Evolutionary conservation across 2,888 invertebrate species (phyloP).

Genomic region (Eretmocerus hayati): DNA sequence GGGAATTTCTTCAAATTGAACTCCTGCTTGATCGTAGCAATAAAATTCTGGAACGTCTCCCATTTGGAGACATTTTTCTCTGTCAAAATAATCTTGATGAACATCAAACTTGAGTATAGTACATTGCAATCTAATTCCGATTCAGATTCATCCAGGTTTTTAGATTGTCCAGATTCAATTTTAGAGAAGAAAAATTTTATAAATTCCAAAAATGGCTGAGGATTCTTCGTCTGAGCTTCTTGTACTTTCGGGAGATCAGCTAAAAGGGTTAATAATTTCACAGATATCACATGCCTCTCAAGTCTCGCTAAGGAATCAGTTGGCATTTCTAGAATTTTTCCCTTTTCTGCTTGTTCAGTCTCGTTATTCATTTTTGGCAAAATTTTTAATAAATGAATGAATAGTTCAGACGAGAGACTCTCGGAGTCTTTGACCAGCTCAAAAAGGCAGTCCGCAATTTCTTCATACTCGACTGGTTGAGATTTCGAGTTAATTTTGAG

Average conservation of each 20-base stretch:
- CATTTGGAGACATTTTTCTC: conserved; percentile 32
- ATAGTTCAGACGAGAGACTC: conserved; percentile 37
- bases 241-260: conserved; percentile 39
- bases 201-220: conserved; percentile 39
- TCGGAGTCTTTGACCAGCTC: conserved; percentile 37
- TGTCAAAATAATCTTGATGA: conserved; percentile 41
- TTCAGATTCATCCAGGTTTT: conserved; percentile 7
- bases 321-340: conserved; percentile 25
- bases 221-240: conserved; percentile 38
- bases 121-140: conserved; percentile 32
- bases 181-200: conserved; percentile 39
- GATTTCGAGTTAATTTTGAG: conserved; percentile 32
- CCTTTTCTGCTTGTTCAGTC: conserved; percentile 3
- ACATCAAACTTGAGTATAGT: conserved; percentile 42
- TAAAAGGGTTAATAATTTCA: conserved; percentile 40
- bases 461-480: conserved; percentile 30
- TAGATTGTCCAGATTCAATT: conserved; percentile 8
- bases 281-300: conserved; percentile 34
- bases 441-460: conserved; percentile 38
- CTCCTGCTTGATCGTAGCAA: conserved; percentile 28
- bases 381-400: conserved; percentile 44
- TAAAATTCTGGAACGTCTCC: conserved; percentile 37
- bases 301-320: conserved; percentile 32
- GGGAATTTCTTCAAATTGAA: conserved; percentile 23
- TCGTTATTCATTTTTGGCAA: conserved; percentile 27